Base-by-base conservation (phyloP, 2,113 vertebrate species). In the Petaurus breviceps region DNA sequence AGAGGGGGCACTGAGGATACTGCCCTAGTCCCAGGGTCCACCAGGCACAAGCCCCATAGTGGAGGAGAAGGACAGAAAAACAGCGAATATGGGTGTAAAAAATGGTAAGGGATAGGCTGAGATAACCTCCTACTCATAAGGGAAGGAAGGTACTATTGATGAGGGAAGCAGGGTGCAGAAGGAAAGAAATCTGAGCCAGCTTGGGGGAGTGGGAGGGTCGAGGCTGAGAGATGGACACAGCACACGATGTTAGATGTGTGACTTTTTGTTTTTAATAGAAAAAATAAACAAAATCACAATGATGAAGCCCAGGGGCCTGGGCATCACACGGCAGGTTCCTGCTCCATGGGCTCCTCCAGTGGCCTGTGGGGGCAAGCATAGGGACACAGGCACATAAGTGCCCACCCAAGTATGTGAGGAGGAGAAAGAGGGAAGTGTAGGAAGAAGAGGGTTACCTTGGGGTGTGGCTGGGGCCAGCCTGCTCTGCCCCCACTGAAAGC, bases 331-430 rank as follows among this genome's bases (percentile, higher is more conserved):
- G 98, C 97, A 77, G 99, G 99, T 98, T 99, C 99, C 90, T 99
- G 99, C 92, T 99, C 99, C 99, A 99, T 99, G 16, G 99, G 99
- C 93, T 99, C 99, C 95, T 99, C 99, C 84, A 98, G 98, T 0
- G 98, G 98, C 98, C 99, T 99, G 98, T 14, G 90, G 94, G 94
- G 92, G 96, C 90, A 96, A 98, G 93, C 91, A 98, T 37, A 96
- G 50, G 52, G 68, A 37, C 54, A 47, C 25, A 12, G 19, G 7
- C 0, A 2, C 1, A 4, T 97, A 61, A 97, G 93, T 11, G 28
- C 24, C 90, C 25, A 84, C 68, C n/a, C n/a, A 84, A 22, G 68
- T 3, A 84, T 1, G 47, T 31, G 90, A 51, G 47, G 14, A 52
- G 92, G 46, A 94, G 54, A 31, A 10, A 8, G 52, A 47, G 0